Conservation (phyloP, 2,888 invertebrate species). For the Prenolepis imparis region DNA sequence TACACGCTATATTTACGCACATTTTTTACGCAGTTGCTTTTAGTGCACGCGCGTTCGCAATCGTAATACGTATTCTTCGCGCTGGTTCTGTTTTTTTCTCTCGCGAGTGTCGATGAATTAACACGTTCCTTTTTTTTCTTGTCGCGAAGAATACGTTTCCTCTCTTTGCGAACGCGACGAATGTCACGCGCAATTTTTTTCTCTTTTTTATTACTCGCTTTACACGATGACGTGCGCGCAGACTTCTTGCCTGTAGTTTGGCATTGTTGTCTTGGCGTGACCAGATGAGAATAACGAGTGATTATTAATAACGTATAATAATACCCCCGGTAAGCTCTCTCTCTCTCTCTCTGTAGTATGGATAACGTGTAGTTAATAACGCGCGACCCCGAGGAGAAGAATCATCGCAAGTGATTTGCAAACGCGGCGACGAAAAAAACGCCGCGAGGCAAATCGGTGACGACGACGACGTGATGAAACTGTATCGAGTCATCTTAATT, state of each 20-base stretch:
- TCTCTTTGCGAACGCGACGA: slow-evolving; percentile 25
- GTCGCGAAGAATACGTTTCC: not conserved
- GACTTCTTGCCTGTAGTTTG: slow-evolving; percentile 70
- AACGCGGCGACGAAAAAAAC: slow-evolving; percentile 28
- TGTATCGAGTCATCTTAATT: not conserved
- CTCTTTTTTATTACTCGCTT: slow-evolving; percentile 9
- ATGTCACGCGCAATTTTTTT: slow-evolving; percentile 3
- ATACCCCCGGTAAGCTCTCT: slow-evolving; percentile 62
- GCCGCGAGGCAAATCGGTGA: slow-evolving; percentile 59
- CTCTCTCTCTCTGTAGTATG: slow-evolving; percentile 46
- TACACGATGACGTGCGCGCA: slow-evolving; percentile 68
- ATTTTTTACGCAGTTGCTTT: slow-evolving; percentile 68
- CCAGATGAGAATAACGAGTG: slow-evolving; percentile 64
- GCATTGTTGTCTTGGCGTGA: slow-evolving; percentile 72
- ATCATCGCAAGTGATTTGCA: slow-evolving; percentile 54
- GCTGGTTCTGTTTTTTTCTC: not conserved
- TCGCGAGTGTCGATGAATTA: not conserved
- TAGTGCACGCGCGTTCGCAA: slow-evolving; percentile 61
- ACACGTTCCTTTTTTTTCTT: not conserved
- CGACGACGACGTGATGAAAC: slow-evolving; percentile 55
- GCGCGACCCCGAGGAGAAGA: not conserved
- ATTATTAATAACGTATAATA: slow-evolving; percentile 60
- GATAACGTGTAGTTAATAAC: slow-evolving; percentile 62
- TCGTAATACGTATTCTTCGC: slow-evolving; percentile 47
- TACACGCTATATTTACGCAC: slow-evolving; percentile 62